Evolutionary conservation across 2,797 vertebrate genomes (phyloP).

Genomic region (Leptodactylus fallax): DNA sequence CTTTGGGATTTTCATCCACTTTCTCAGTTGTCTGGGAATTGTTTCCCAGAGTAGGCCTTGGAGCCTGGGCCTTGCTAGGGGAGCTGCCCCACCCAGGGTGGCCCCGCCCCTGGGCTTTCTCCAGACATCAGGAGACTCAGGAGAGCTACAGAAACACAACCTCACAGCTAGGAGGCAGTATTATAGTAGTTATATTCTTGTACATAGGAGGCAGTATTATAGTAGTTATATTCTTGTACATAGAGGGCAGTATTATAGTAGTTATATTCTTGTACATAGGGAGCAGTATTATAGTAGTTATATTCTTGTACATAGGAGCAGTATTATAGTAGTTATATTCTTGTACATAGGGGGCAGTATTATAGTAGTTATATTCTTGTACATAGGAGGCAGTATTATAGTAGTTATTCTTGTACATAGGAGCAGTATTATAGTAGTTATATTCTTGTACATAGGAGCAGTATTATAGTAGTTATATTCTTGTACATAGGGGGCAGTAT

Average conservation of each 20-base stretch:
- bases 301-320: conserved; percentile 13
- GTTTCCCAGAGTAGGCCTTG: too few relatives aligned
- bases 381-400: conserved; percentile 5
- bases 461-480: conserved; percentile 12
- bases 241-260: conserved; percentile 12
- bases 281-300: conserved; percentile 17
- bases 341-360: background rate
- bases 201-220: conserved; percentile 4
- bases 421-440: conserved; percentile 8
- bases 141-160: too few relatives aligned
- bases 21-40: too few relatives aligned
- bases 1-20: too few relatives aligned
- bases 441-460: background rate
- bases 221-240: conserved; percentile 15
- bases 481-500: background rate
- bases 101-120: too few relatives aligned
- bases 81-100: too few relatives aligned
- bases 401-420: conserved; percentile 5
- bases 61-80: too few relatives aligned
- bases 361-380: background rate
- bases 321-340: conserved; percentile 21
- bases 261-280: conserved; percentile 11
- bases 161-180: background rate
- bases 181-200: conserved; percentile 19
- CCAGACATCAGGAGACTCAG: too few relatives aligned